These are phyloP conservation scores for Podotricha telesiphe DNA, from an alignment of 2,888 invertebrate species.

Conservation along the genomic window DNA sequence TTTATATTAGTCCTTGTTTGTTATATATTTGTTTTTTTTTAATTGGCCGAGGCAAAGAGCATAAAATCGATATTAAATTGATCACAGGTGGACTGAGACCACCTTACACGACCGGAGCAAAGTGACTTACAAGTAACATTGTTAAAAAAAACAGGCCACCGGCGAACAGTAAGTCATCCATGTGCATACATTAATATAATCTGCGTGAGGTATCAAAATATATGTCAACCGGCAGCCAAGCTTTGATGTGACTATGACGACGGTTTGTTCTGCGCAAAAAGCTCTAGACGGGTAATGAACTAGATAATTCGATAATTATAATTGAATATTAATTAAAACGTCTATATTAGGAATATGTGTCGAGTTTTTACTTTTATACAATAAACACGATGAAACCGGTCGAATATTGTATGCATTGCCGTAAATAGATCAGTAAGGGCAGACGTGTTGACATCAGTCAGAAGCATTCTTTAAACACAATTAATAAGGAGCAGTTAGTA, in stretches of 20 bases:
- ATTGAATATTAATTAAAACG: constrained; percentile 28
- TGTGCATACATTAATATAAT: constrained; percentile 78
- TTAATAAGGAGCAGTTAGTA: not conserved
- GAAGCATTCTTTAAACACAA: not conserved
- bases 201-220: constrained; percentile 75
- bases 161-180: constrained; percentile 71
- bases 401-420: not conserved
- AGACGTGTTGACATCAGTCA: constrained; percentile 9
- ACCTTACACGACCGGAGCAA: constrained; percentile 71
- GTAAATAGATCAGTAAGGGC: constrained; percentile 11
- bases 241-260: constrained; percentile 65
- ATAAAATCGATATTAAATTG: constrained; percentile 73
- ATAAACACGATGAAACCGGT: constrained; percentile 21
- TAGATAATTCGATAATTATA: constrained; percentile 37
- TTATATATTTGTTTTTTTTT: constrained; percentile 40
- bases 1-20: constrained; percentile 30
- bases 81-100: constrained; percentile 66
- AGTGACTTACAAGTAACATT: constrained; percentile 79
- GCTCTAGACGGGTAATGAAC: constrained; percentile 41
- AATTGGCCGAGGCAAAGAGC: constrained; percentile 46
- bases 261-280: constrained; percentile 30
- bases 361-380: constrained; percentile 22
- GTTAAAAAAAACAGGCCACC: constrained; percentile 72
- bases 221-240: constrained; percentile 72
- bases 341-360: constrained; percentile 14